Evolutionary conservation across 2,888 invertebrate species (phyloP).

Genomic region (Agrilus mali): DNA sequence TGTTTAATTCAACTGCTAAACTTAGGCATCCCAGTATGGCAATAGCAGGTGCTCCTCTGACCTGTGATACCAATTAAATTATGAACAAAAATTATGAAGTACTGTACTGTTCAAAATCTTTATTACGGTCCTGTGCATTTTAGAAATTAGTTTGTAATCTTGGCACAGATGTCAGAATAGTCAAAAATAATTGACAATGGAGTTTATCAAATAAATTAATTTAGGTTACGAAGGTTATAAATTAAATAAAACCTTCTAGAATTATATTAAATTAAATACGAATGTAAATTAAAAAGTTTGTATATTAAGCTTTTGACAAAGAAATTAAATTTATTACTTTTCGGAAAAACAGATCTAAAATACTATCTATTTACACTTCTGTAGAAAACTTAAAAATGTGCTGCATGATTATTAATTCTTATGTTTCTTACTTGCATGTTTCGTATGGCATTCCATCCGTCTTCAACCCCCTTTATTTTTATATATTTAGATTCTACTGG

Average conservation of each 20-base stretch:
- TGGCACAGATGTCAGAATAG: not conserved
- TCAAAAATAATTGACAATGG: no score
- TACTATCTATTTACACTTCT: no score
- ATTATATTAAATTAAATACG: no score
- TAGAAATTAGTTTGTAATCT: not conserved
- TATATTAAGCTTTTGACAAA: no score
- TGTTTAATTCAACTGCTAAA: constrained; percentile 73
- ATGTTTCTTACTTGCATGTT: constrained; percentile 76
- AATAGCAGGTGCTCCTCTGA: constrained; percentile 96
- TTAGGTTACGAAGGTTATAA: no score
- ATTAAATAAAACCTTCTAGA: no score
- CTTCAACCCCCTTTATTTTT: constrained; percentile 66
- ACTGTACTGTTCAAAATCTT: not conserved
- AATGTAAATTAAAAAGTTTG: no score
- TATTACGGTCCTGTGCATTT: no score
- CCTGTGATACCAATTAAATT: constrained; percentile 44
- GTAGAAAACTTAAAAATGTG: not conserved
- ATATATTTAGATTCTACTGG: constrained; percentile 73
- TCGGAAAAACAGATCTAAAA: no score
- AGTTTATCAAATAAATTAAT: no score
- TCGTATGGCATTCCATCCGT: constrained; percentile 90
- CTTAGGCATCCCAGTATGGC: constrained; percentile 94
- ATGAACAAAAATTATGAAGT: not conserved
- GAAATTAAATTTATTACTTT: no score
- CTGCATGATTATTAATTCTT: no score